These are phyloP conservation scores for Sebastes goodei DNA, from an alignment of 2,797 vertebrate species.

Conservation along the genomic window DNA sequence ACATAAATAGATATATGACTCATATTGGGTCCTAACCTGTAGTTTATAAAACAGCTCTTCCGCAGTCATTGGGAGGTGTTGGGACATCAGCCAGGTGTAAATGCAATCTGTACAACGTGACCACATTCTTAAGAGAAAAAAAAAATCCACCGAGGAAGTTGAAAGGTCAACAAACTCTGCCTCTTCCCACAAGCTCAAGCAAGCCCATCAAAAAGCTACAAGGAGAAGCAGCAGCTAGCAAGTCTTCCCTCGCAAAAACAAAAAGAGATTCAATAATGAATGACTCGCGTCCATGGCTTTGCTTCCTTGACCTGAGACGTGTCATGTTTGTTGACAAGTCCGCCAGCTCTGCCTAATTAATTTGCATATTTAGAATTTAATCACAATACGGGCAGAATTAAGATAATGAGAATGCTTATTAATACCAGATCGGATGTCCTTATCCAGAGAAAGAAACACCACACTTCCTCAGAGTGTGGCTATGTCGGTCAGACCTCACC, in stretches of 20 bases:
- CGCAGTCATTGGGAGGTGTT: neutral
- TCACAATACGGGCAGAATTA: neutral
- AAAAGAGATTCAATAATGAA: neutral
- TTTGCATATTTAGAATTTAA: neutral
- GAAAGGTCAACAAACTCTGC: too few species aligned
- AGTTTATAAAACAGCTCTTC: slow-evolving; percentile 3
- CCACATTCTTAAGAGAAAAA: too few species aligned
- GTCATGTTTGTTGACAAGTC: neutral
- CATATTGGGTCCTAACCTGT: slow-evolving; percentile 5
- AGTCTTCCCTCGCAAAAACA: neutral
- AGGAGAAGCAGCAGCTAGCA: neutral
- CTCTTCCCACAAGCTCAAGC: too few species aligned
- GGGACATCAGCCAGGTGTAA: neutral
- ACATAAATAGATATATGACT: slow-evolving; percentile 35
- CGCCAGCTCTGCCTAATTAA: neutral
- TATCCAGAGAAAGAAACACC: neutral
- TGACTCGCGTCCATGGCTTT: neutral
- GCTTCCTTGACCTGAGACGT: neutral
- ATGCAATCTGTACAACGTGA: neutral
- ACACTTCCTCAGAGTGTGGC: neutral
- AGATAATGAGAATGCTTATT: neutral
- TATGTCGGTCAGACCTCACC: neutral
- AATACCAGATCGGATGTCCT: neutral
- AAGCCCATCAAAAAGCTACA: too few species aligned
- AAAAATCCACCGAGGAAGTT: too few species aligned